Evolutionary conservation across 2,888 invertebrate genomes (phyloP).

Genomic region (Atethmia centrago): DNA sequence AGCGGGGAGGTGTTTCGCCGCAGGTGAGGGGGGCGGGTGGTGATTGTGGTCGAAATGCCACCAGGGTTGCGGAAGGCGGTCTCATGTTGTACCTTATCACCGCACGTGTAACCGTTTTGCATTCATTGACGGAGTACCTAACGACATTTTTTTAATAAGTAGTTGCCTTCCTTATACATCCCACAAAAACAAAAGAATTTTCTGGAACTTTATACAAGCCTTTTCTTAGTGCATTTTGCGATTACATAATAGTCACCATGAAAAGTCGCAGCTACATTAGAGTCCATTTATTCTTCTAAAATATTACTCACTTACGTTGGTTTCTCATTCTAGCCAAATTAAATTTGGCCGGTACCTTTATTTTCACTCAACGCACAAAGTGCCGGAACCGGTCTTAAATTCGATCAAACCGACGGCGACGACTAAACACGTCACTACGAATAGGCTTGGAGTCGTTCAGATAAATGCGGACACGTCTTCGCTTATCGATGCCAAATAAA

Average conservation of each 20-base stretch:
- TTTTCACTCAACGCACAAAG: slow-evolving; percentile 56
- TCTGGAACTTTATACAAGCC: neutral
- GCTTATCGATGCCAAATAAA: slow-evolving; percentile 39
- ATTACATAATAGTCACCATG: neutral
- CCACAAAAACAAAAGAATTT: slow-evolving; percentile 2
- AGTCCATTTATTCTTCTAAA: slow-evolving; percentile 4
- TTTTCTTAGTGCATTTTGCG: slow-evolving; percentile 1
- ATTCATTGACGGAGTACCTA: slow-evolving; percentile 70
- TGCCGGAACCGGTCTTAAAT: slow-evolving; percentile 45
- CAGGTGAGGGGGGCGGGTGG: slow-evolving; percentile 36
- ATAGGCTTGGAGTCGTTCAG: slow-evolving; percentile 40
- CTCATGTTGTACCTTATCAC: slow-evolving; percentile 67
- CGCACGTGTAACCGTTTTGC: slow-evolving; percentile 62
- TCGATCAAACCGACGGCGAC: slow-evolving; percentile 47
- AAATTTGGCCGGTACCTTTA: slow-evolving; percentile 38
- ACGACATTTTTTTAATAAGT: slow-evolving; percentile 47
- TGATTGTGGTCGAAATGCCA: slow-evolving; percentile 69
- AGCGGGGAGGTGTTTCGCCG: slow-evolving; percentile 66
- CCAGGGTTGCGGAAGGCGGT: slow-evolving; percentile 68
- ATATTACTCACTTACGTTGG: too few species aligned
- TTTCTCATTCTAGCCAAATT: slow-evolving; percentile 36
- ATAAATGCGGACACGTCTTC: slow-evolving; percentile 45
- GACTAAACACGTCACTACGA: slow-evolving; percentile 49
- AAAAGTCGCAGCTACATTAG: neutral
- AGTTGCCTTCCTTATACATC: neutral